Conservation (phyloP, 2,888 invertebrate species). For the Colletes collaris region DNA sequence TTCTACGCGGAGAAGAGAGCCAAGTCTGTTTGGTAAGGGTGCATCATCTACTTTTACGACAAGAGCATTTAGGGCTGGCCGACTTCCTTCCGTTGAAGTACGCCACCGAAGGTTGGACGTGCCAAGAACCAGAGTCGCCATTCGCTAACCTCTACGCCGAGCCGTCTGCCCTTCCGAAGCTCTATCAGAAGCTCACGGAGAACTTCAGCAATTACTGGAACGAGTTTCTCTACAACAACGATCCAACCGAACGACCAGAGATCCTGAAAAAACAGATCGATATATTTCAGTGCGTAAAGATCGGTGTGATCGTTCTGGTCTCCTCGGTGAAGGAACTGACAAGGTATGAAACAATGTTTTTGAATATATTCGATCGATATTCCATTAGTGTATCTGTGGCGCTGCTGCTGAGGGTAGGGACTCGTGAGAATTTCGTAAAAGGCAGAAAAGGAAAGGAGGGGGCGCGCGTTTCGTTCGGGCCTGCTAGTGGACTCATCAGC, state of each 20-base stretch:
- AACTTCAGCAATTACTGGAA: conserved; percentile 91
- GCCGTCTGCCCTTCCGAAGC: conserved; percentile 86
- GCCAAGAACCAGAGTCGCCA: conserved; percentile 81
- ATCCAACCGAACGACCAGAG: conserved; percentile 89
- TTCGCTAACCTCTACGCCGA: conserved; percentile 77
- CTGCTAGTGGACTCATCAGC: no score
- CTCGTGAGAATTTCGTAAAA: no score
- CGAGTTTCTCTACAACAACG: conserved; percentile 90
- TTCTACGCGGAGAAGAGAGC: conserved; percentile 82
- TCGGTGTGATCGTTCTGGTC: conserved; percentile 87
- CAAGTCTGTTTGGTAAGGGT: conserved; percentile 88
- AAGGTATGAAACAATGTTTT: conserved; percentile 77
- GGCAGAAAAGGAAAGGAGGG: no score
- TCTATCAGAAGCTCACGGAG: conserved; percentile 88
- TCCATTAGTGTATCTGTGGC: no score
- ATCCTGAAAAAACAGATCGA: conserved; percentile 86
- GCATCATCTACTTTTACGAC: conserved; percentile 90
- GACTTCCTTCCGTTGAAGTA: conserved; percentile 88
- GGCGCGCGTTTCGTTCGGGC: no score
- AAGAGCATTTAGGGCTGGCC: conserved; percentile 89
- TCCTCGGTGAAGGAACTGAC: conserved; percentile 87
- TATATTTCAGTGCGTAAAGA: conserved; percentile 86
- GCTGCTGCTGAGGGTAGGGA: no score
- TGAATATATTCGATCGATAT: not conserved
- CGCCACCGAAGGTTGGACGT: conserved; percentile 80